These are phyloP conservation scores for Chaunax sp. DNA, from an alignment of 2,797 vertebrate genomes.

Conservation along the genomic window DNA sequence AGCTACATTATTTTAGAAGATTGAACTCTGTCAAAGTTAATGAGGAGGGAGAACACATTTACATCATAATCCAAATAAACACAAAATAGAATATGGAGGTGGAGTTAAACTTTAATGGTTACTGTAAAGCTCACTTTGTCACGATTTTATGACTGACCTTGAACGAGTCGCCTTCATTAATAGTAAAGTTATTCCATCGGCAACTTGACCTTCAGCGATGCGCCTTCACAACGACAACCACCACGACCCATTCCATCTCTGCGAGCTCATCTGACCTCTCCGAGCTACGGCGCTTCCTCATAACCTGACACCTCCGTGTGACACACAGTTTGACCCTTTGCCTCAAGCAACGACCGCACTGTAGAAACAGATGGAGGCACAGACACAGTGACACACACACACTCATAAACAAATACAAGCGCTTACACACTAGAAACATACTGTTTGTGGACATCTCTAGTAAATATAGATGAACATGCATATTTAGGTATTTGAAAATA, in stretches of 20 bases:
- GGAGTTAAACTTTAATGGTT: too few species aligned
- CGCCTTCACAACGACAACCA: conserved; percentile 25
- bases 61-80: too few species aligned
- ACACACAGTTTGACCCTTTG: conserved; percentile 72
- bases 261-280: conserved; percentile 51
- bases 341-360: conserved; percentile 63
- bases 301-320: conserved; percentile 66
- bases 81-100: too few species aligned
- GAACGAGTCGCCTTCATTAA: conserved; percentile 25
- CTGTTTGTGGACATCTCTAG: neutral
- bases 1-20: neutral
- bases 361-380: conserved; percentile 63
- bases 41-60: too few species aligned
- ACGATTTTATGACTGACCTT: conserved; percentile 31
- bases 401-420: conserved; percentile 14
- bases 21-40: neutral
- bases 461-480: neutral
- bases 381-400: conserved; percentile 33
- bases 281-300: conserved; percentile 55
- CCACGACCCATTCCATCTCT: conserved; percentile 39
- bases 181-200: conserved; percentile 22
- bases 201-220: conserved; percentile 53
- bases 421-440: conserved; percentile 12
- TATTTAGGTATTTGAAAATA: neutral
- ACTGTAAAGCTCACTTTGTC: neutral